A percentile compares a stretch with the other conserved stretches of the same genome.
These are phyloP conservation scores for Natrix natrix DNA, from an alignment of 2,797 vertebrate species.

Conservation along the genomic window DNA sequence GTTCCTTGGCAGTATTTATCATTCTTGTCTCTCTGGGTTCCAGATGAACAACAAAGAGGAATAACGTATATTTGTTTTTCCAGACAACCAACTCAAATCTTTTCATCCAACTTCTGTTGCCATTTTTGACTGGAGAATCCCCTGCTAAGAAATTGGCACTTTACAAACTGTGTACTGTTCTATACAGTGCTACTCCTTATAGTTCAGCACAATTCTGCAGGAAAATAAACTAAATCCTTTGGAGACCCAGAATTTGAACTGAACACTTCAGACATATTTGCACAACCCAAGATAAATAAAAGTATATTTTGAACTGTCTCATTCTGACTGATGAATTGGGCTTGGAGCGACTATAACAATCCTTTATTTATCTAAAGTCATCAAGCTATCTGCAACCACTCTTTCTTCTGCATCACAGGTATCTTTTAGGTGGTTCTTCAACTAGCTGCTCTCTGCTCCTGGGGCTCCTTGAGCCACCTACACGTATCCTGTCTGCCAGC, in stretches of 20 bases:
- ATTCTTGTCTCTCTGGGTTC: background rate
- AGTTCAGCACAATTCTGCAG: background rate
- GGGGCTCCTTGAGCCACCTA: constrained; percentile 34
- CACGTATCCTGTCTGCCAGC: constrained; percentile 34
- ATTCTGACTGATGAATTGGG: background rate
- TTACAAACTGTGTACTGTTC: background rate
- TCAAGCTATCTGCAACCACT: background rate
- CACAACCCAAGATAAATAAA: background rate
- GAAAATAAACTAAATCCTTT: background rate
- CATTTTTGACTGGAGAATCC: background rate
- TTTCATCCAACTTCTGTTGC: background rate
- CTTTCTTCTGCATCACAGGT: background rate
- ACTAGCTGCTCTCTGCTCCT: constrained; percentile 8
- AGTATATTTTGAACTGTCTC: background rate
- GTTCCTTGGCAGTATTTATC: background rate
- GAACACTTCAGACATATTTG: background rate
- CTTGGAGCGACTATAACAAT: background rate
- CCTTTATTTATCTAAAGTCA: background rate
- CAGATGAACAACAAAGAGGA: background rate
- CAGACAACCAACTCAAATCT: background rate
- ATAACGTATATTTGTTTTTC: background rate
- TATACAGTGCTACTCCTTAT: background rate
- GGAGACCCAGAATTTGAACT: background rate
- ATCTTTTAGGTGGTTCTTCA: constrained; percentile 33
- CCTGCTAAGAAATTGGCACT: background rate